Evolutionary conservation across 2,113 vertebrate genomes (phyloP), one percentile per base, ranked within the genome.

Genomic region (Raphicerus campestris): DNA sequence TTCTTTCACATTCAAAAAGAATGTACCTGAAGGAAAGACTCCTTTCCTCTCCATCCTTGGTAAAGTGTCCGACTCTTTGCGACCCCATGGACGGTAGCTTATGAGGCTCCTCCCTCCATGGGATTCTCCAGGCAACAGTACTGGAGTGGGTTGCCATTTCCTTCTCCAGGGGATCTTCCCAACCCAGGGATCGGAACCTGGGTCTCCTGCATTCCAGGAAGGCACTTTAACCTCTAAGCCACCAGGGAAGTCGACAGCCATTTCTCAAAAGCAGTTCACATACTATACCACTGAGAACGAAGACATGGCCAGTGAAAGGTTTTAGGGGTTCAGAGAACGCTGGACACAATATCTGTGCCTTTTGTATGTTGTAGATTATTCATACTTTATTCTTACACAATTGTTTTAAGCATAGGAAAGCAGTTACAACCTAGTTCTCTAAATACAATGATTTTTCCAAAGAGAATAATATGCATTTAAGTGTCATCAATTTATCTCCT

Each of bases 381-480:
- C 66, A 63, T 47, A 88, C 22, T 85, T 81, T 66, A 77, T 83
- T 91, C 28, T 78, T 28, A 91, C 0, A 86, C 14, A 87, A 2
- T 20, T 93, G 3, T 78, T 91, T 85, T 35, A 61, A 51, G 5
- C 11, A 91, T 61, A 83, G 61, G 47, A 91, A 78, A 94, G 35
- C 7, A 91, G 51, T 56, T 49, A 77, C 13, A 47, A 82, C 75
- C 92, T 16, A 14, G 11, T 91, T 89, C 66, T 80, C 80, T 53
- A 93, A 87, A 94, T 51, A 88, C 16, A 47, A 35, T 56, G 8
- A 83, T 60, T 87, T 89, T 89, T 61, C 66, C 77, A 53, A 75
- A 60, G 88, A 93, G 80, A 35, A 87, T 70, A 89, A 93, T 39
- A 89, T 24, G 15, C 39, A 93, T 85, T 95, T 91, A 66, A 53